These are phyloP conservation scores for Nomada flava DNA, from an alignment of 2,888 invertebrate genomes.

Conservation along the genomic window DNA sequence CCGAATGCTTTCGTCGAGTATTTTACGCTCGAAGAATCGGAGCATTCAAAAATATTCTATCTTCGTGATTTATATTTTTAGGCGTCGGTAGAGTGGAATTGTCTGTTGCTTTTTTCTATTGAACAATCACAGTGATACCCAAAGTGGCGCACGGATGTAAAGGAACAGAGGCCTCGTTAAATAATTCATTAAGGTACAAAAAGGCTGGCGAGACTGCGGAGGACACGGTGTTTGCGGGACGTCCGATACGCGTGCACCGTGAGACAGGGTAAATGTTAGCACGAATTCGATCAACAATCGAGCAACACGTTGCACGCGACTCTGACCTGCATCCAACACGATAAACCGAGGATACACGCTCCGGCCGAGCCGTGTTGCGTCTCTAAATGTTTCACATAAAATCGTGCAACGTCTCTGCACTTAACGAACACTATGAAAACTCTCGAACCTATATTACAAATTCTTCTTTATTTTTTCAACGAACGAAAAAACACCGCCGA, in stretches of 20 bases:
- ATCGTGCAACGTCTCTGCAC: neutral
- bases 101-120: neutral
- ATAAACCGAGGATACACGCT: conserved; percentile 25
- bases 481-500: conserved; percentile 15
- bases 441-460: neutral
- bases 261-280: conserved; percentile 27
- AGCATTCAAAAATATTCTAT: too few species aligned
- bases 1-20: conserved; percentile 12
- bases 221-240: conserved; percentile 19
- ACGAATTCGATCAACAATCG: conserved; percentile 40
- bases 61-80: too few species aligned
- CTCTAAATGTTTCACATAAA: neutral
- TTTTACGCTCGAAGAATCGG: neutral
- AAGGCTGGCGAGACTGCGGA: conserved; percentile 11
- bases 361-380: neutral
- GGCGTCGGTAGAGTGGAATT: too few species aligned
- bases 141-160: neutral
- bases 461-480: conserved; percentile 8
- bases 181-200: conserved; percentile 25
- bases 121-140: neutral
- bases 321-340: conserved; percentile 21
- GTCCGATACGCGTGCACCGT: conserved; percentile 22
- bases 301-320: conserved; percentile 52
- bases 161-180: neutral
- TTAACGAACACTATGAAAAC: neutral